A percentile compares a stretch with the other conserved stretches of the same genome.
phyloP scores from a whole-genome alignment of 35 echinoderm and acorn worm genomes.

The Holothuria glaberrima region DNA sequence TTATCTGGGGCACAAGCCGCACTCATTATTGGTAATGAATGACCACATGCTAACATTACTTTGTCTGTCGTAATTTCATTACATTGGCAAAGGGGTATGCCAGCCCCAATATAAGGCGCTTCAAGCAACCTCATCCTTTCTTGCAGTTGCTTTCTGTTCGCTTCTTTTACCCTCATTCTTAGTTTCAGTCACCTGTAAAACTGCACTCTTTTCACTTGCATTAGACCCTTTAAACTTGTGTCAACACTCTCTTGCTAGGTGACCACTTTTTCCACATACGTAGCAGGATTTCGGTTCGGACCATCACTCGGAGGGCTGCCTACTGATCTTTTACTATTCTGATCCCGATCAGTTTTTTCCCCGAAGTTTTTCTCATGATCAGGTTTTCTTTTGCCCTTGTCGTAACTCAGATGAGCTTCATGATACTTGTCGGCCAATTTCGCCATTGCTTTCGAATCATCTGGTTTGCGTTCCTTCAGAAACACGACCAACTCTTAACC shows the following conservation, averaged over 20 bases:
- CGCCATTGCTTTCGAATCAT: slow-evolving; percentile 2
- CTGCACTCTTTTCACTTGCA: too few relatives aligned
- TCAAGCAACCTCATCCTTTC: neutral
- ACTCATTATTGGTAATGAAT: slow-evolving; percentile 48
- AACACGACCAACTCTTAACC: too few relatives aligned
- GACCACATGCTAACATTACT: slow-evolving; percentile 27
- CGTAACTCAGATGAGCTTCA: slow-evolving; percentile 47
- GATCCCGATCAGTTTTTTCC: neutral
- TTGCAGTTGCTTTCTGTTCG: too few relatives aligned
- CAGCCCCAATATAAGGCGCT: neutral
- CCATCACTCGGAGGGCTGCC: neutral
- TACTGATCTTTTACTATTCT: neutral
- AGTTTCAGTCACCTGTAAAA: too few relatives aligned
- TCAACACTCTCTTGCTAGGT: slow-evolving; percentile 32
- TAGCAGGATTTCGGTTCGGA: neutral
- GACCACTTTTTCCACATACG: slow-evolving; percentile 29
- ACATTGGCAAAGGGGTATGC: slow-evolving; percentile 1
- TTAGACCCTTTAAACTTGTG: too few relatives aligned
- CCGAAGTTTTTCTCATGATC: neutral
- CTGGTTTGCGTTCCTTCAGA: slow-evolving; percentile 50
- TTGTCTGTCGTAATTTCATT: neutral
- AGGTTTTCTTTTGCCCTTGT: neutral
- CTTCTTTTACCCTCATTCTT: neutral
- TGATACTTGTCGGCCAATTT: slow-evolving; percentile 48
- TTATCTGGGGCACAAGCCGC: slow-evolving; percentile 13